phyloP scores from a whole-genome alignment of 2,888 invertebrate genomes.

The Malthinus flaveolus region DNA sequence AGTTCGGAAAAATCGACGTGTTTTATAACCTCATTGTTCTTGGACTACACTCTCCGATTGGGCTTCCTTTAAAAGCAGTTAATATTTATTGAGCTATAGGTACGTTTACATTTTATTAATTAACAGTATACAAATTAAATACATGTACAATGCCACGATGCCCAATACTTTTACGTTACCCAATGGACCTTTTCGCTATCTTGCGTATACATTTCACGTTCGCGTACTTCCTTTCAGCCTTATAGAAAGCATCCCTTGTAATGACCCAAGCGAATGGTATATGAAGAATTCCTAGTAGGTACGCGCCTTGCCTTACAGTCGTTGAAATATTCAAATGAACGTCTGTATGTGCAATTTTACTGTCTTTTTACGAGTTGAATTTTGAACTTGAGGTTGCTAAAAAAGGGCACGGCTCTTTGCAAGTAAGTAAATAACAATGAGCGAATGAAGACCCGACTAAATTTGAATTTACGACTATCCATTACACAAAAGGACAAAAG shows the following conservation, averaged over 20 bases:
- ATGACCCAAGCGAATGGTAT: constrained; percentile 8
- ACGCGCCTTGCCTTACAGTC: not conserved
- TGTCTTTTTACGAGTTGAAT: constrained; percentile 4
- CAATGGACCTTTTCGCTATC: constrained; percentile 1
- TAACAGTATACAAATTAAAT: not conserved
- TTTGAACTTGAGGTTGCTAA: not conserved
- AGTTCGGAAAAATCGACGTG: too few relatives aligned
- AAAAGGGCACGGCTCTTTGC: not conserved
- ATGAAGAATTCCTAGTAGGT: constrained; percentile 1
- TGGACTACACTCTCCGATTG: too few relatives aligned
- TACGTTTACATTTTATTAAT: not conserved
- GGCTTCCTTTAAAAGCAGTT: too few relatives aligned
- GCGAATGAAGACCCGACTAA: too few relatives aligned
- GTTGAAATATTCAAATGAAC: constrained; percentile 5
- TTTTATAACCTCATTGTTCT: too few relatives aligned
- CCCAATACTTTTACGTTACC: not conserved
- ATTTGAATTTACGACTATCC: too few relatives aligned
- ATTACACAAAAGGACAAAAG: too few relatives aligned
- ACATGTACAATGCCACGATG: not conserved
- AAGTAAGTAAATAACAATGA: too few relatives aligned
- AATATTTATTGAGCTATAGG: too few relatives aligned
- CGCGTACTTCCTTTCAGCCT: constrained; percentile 12
- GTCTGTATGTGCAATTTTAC: not conserved
- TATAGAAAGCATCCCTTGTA: constrained; percentile 14
- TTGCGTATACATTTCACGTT: constrained; percentile 7